Base-by-base conservation (phyloP, 2,113 vertebrate genomes). In the Rhinopithecus roxellana region DNA sequence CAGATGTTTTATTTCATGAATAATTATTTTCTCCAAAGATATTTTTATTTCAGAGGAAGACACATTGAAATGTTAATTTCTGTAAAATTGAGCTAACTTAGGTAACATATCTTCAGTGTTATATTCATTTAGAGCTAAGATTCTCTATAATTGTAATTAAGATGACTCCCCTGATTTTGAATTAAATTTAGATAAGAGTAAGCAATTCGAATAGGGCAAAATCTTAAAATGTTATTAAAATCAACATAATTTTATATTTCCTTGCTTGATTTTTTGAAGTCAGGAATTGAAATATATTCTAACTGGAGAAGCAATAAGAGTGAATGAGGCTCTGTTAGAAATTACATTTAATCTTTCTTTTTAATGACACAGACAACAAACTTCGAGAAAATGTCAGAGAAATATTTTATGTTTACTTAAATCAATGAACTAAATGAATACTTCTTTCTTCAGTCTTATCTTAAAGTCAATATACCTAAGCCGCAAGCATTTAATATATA, bases 201-300 rank as follows among this genome's bases (percentile, higher is more conserved):
- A 95, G 57, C 23, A 75, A 52, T 83, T 86, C 32, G 72, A 95
- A 96, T 97, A 87, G 55, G 70, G 61, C 10, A 72, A 97, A 91
- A 92, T 74, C 48, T 81, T 70, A 74, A 83, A 40, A 83, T 8
- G 5, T 74, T 86, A 88, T 90, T 89, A 94, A 96, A 96, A 96
- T 96, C 84, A 92, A 88, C 75, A 93, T 95, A 81, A 97, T 92
- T 97, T 96, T 94, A 72, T 95, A 79, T 95, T 83, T 97, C n/a
- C 38, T 92, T 86, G 27, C 86, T 97, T 95, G 77, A 96, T 61
- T 94, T 96, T 98, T 91, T 94, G 30, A 91, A 69, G 30, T 92
- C 38, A 80, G 87, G 40, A 93, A 75, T 78, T 94, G 81, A 93
- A 97, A 95, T 94, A 74, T 89, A 43, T 69, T 94, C 32, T 89